Evolutionary conservation across 2,113 vertebrate species (phyloP).

Genomic region (Hippoglossus stenolepis): DNA sequence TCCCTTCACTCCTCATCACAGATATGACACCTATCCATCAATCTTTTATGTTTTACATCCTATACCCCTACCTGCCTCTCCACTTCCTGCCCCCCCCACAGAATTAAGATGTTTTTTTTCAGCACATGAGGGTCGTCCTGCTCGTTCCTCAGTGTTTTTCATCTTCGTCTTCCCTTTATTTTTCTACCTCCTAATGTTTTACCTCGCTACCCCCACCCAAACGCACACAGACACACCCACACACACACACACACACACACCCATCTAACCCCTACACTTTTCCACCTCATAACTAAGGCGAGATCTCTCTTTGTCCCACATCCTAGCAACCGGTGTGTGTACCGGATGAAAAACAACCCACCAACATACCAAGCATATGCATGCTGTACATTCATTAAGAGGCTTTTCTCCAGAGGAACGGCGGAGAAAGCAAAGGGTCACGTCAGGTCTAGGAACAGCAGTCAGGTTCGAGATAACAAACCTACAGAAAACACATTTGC

Average conservation of each 20-base stretch:
- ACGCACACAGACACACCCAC: neutral
- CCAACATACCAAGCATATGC: conserved; percentile 42
- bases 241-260: neutral
- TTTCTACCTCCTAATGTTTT: conserved; percentile 22
- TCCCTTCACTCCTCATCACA: conserved; percentile 15
- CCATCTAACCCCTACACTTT: conserved; percentile 10
- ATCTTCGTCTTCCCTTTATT: conserved; percentile 36
- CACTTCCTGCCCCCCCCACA: neutral
- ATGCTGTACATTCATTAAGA: conserved; percentile 58
- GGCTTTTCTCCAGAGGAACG: conserved; percentile 56
- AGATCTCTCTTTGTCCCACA: conserved; percentile 69
- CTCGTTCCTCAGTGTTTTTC: conserved; percentile 11
- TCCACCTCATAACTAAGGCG: conserved; percentile 49
- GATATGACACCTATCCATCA: neutral
- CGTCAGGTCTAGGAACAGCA: conserved; percentile 42
- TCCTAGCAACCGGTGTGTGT: conserved; percentile 73
- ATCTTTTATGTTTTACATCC: neutral
- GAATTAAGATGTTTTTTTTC: conserved; percentile 2
- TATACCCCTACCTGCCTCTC: neutral
- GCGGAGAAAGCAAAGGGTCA: conserved; percentile 42
- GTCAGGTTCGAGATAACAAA: conserved; percentile 50
- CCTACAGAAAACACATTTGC: conserved; percentile 29
- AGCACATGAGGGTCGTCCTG: conserved; percentile 52
- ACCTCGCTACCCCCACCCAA: neutral
- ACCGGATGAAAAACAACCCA: conserved; percentile 64